Evolutionary conservation across 2,888 invertebrate species (phyloP), one percentile per base, ranked within the genome.

Genomic region (Sesia apiformis): DNA sequence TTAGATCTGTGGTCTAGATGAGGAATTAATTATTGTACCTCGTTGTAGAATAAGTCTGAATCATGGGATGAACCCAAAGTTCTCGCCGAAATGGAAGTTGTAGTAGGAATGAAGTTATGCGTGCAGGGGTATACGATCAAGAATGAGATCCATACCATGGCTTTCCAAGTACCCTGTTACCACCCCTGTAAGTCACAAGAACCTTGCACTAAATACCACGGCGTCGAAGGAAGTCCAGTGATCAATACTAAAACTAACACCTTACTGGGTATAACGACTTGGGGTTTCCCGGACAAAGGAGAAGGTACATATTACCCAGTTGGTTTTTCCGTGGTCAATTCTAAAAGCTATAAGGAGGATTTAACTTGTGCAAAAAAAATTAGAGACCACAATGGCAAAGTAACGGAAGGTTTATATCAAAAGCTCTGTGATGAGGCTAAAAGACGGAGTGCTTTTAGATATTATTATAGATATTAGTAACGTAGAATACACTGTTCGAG

Each of bases 191-290:
- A 43, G 0, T 55, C 59, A 0, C 52, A 57, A 0, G 4, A 40
- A 0, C 57, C 55, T 4, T 83, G 83, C 51, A 5, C 41, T 0
- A 62, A 57, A 0, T 80, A 77, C 52, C 78, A 72, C 23, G 83
- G 79, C 0, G 78, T 75, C 0, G 76, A 78, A 54, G 84, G 84
- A 0, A 78, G 70, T 0, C 81, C 78, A 0, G 52, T 85, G 1
- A 38, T 74, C 4, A 68, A 81, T 42, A 53, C 41, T 0, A 60
- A 56, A 5, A 66, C 54, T 0, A 63, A 68, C 0, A 63, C 63
- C 56, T 53, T 85, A 38, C 53, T 84, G 0, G 85, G 84, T 1
- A 52, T 85, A 3, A 76, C 79, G 0, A 81, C 79, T 0, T 85
- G 85, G 85, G 81, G 79, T 0, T 53, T 62, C 0, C 64, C 53